Conservation (phyloP, 1,140 invertebrate genomes). For the Aplysia californica region DNA sequence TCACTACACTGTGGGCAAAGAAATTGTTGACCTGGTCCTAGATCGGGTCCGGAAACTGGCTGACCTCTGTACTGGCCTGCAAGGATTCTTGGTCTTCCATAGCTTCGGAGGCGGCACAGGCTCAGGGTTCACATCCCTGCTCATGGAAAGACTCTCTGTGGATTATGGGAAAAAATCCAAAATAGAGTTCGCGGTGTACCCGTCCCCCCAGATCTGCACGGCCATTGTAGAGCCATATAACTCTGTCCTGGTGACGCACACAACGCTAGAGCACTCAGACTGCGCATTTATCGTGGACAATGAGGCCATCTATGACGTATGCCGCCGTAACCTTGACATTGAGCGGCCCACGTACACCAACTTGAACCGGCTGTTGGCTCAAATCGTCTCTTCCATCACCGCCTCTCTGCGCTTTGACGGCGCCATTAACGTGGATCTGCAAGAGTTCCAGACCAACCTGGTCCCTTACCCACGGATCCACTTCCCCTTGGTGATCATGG, state of each 20-base stretch:
- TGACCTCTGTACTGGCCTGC: slow-evolving; percentile 50
- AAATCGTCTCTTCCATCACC: slow-evolving; percentile 28
- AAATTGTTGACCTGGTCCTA: slow-evolving; percentile 61
- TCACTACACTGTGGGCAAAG: slow-evolving; percentile 65
- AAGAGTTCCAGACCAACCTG: slow-evolving; percentile 74
- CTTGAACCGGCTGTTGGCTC: slow-evolving; percentile 63
- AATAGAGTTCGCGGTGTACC: slow-evolving; percentile 89
- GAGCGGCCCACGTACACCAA: slow-evolving; percentile 87
- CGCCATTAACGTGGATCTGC: slow-evolving; percentile 76
- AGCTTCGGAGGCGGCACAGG: slow-evolving; percentile 80
- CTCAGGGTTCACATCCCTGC: slow-evolving; percentile 83
- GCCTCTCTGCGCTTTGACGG: slow-evolving; percentile 79
- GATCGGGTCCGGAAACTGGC: slow-evolving; percentile 35
- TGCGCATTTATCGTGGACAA: slow-evolving; percentile 80
- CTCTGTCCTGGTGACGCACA: slow-evolving; percentile 66
- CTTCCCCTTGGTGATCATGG: slow-evolving; percentile 62
- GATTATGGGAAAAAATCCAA: slow-evolving; percentile 69
- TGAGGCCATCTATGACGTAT: slow-evolving; percentile 92
- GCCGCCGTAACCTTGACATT: slow-evolving; percentile 86
- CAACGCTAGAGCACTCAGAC: slow-evolving; percentile 65
- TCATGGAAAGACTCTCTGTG: slow-evolving; percentile 68
- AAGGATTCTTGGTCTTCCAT: slow-evolving; percentile 72
- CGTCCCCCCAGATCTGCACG: slow-evolving; percentile 78
- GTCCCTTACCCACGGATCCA: slow-evolving; percentile 52
- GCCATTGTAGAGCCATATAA: slow-evolving; percentile 90